Base-by-base conservation (phyloP, 1,140 invertebrate species). In the Brachionus calyciflorus region DNA sequence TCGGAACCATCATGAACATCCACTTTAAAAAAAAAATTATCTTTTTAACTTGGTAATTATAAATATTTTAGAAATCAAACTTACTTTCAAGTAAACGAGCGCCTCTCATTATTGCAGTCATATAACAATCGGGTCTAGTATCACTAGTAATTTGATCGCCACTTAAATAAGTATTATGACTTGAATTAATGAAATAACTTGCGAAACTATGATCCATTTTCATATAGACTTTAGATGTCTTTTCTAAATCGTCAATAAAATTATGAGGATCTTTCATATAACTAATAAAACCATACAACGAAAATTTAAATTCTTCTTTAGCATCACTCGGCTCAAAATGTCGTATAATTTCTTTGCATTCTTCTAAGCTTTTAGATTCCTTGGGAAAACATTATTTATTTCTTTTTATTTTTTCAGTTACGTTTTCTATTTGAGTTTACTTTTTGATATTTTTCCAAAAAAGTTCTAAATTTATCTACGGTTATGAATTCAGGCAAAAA, bases 401-500 rank as follows among this genome's bases (percentile, higher is more conserved):
- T n/a, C n/a, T n/a, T n/a, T n/a, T n/a, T n/a, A n/a, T n/a, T n/a
- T n/a, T n/a, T n/a, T n/a, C n/a, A n/a, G n/a, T n/a, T n/a, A n/a
- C n/a, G n/a, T n/a, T n/a, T n/a, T n/a, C n/a, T n/a, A n/a, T n/a
- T n/a, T n/a, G n/a, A n/a, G n/a, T 44, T 73, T 53, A 73, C 69
- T 73, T 73, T 73, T 73, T 73, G 69, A 73, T 73, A 73, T 73
- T 30, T 73, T 73, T 55, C 33, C 30, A 73, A 26, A 73, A 73
- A 73, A 17, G 2, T 40, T 51, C 30, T 12, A 30, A 73, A 73
- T 55, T 30, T 1, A 1, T 73, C 46, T 12, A 17, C 28, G 3
- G 30, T 1, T 40, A 73, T 33, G 30, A n/a, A 51, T 17, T 73
- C 46, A 6, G 69, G 69, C 28, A 73, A 19, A 37, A 30, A 73